Percentiles rank a stretch among this genome's conserved stretches.
These are phyloP conservation scores for Parasteatoda tepidariorum DNA, from an alignment of 1,140 invertebrate species.

Conservation along the genomic window DNA sequence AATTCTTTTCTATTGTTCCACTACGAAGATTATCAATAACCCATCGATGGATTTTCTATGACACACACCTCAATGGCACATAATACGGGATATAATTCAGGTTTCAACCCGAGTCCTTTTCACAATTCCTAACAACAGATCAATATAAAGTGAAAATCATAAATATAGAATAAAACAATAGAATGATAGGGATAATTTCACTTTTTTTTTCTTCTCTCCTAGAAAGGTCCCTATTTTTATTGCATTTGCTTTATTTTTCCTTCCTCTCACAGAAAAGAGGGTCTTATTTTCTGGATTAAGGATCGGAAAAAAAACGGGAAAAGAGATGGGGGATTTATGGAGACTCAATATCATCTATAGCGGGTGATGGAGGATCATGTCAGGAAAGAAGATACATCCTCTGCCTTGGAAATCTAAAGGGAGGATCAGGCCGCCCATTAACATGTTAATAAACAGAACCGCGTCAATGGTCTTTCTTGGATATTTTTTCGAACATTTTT, in stretches of 20 bases:
- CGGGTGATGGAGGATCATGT: slow-evolving; percentile 47
- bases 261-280: slow-evolving; percentile 7
- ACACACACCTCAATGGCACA: background rate
- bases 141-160: background rate
- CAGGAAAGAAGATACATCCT: slow-evolving; percentile 44
- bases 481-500: slow-evolving; percentile 14
- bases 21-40: background rate
- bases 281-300: slow-evolving; percentile 40
- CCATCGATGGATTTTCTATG: background rate
- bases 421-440: slow-evolving; percentile 28
- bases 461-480: slow-evolving; percentile 36
- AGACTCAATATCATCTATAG: slow-evolving; percentile 55
- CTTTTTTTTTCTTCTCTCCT: background rate
- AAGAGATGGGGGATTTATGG: slow-evolving; percentile 36
- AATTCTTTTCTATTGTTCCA: background rate
- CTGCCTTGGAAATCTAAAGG: background rate
- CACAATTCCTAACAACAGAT: background rate
- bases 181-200: background rate
- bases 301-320: background rate
- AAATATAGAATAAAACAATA: background rate
- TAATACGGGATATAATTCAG: background rate
- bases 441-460: slow-evolving; percentile 60
- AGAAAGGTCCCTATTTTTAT: background rate
- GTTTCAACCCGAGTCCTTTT: background rate
- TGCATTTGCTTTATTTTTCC: background rate